Evolutionary conservation across 2,797 vertebrate genomes (phyloP).

Genomic region (Squalus acanthias): DNA sequence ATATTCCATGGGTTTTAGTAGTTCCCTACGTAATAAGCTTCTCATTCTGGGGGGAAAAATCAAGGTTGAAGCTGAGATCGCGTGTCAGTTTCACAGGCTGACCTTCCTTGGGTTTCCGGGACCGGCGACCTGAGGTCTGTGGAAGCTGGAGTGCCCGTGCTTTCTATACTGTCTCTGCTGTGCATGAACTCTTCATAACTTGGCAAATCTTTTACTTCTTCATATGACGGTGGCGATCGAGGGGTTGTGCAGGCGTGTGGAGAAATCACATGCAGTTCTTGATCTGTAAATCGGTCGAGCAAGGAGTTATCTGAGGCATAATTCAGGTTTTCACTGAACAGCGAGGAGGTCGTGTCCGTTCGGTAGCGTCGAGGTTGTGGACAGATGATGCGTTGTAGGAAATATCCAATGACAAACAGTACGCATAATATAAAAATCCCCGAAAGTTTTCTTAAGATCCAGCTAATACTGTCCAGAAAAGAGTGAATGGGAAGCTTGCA

Average conservation of each 20-base stretch:
- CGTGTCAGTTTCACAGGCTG: neutral
- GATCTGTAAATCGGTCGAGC: slow-evolving; percentile 65
- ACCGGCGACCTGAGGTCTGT: neutral
- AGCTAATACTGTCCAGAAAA: slow-evolving; percentile 80
- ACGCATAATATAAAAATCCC: slow-evolving; percentile 83
- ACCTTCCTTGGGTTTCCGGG: neutral
- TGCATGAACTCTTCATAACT: slow-evolving; percentile 89
- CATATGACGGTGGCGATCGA: slow-evolving; percentile 76
- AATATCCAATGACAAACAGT: slow-evolving; percentile 87
- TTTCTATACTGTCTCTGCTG: slow-evolving; percentile 30
- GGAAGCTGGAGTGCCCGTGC: neutral
- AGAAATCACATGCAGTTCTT: slow-evolving; percentile 52
- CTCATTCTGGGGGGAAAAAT: neutral
- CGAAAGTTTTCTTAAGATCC: slow-evolving; percentile 83
- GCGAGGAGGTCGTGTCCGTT: slow-evolving; percentile 48
- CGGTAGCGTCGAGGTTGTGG: slow-evolving; percentile 67
- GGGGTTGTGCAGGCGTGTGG: slow-evolving; percentile 57
- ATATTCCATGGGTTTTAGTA: neutral
- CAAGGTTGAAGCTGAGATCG: neutral
- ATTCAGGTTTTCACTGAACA: slow-evolving; percentile 61
- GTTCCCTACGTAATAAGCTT: neutral
- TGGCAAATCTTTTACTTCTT: slow-evolving; percentile 86
- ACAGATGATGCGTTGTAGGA: slow-evolving; percentile 82
- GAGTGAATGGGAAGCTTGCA: slow-evolving; percentile 73
- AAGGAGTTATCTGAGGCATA: slow-evolving; percentile 79